Evolutionary conservation across 2,888 invertebrate genomes (phyloP), one percentile per base, ranked within the genome.

Genomic region (Drosophila cognata): DNA sequence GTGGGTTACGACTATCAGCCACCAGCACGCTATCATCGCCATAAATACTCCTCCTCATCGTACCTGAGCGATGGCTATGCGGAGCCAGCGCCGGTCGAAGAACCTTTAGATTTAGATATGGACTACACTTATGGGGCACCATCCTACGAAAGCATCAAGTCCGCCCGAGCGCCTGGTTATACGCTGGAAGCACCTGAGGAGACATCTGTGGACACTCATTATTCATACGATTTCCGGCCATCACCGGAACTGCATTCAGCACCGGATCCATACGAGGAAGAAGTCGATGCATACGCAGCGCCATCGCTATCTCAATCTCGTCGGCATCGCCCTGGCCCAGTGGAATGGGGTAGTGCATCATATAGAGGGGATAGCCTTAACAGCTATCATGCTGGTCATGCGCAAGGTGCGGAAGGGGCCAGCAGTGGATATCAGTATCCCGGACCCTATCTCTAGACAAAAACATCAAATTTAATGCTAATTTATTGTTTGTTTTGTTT

Each of bases 361-460:
- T 75, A 76, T 35, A 43, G 57, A 16, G 48, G 48, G 6, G 74
- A 71, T 4, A 16, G 74, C n/a, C 74, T 85, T 58, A 92, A 92
- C 66, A 92, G 91, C 67, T 92, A 92, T 67, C 91, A 85, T 43
- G 90, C 88, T 4, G 90, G 82, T 0, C 92, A 92, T 66, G 90
- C 89, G 0, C 91, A 91, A 36, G 91, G 91, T 18, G 59, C 89
- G 13, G 84, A 76, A 7, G 82, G 81, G 59, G 75, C 77, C 13
- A 83, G 82, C 62, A 77, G 78, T 25, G 89, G 88, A 13, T 92
- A 91, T 66, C 79, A 77, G 36, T 89, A 92, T 71, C 70, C 80
- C 35, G 74, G 82, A 21, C 89, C 91, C 46, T 88, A 87, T 48
- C 52, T 79, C 28, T 85, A 81, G 61, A 43, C 58, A 51, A 16